A percentile compares a stretch with the other conserved stretches of the same genome.
phyloP scores from a whole-genome alignment of 2,113 vertebrate species.

The Zosterops hypoxanthus region DNA sequence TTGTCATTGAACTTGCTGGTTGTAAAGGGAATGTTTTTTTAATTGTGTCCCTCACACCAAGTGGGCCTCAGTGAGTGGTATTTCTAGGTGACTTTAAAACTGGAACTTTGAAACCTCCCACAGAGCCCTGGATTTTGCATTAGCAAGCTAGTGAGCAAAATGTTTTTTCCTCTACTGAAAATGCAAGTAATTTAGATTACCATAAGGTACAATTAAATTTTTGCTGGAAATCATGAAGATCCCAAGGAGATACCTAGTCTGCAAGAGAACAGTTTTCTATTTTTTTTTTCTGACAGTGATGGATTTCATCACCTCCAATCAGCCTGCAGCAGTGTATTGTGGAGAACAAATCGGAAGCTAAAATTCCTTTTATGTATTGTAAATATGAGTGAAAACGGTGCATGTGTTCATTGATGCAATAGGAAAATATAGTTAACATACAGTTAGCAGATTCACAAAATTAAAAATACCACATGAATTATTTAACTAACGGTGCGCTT shows the following conservation, averaged over 20 bases:
- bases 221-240: not conserved
- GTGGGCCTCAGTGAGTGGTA: not conserved
- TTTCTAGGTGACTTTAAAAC: not conserved
- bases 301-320: not conserved
- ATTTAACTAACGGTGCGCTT: not conserved
- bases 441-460: constrained; percentile 47
- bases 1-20: not conserved
- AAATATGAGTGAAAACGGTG: not conserved
- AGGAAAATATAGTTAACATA: constrained; percentile 33
- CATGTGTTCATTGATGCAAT: constrained; percentile 1
- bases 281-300: not conserved
- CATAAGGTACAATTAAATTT: not conserved
- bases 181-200: not conserved
- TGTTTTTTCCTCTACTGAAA: not conserved
- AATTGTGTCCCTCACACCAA: not conserved
- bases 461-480: constrained; percentile 57
- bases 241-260: not conserved
- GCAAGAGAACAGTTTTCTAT: not conserved
- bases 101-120: not conserved
- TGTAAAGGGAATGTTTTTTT: not conserved
- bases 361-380: not conserved
- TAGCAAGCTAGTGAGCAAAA: not conserved
- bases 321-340: not conserved
- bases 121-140: not conserved
- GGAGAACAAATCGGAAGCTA: not conserved